Evolutionary conservation across 1,140 invertebrate genomes (phyloP).

Genomic region (Listronotus oregonensis): DNA sequence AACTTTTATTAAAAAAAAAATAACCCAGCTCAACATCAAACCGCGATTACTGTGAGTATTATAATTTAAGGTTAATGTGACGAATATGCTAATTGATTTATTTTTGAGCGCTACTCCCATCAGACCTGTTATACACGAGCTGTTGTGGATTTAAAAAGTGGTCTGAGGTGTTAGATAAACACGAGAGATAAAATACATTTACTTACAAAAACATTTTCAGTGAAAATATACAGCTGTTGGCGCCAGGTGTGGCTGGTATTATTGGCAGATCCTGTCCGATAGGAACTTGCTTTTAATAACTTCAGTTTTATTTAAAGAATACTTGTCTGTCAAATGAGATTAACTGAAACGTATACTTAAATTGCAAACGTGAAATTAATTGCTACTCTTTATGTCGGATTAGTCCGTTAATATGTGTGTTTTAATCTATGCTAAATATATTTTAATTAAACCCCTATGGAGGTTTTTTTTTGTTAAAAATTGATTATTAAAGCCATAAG

Average conservation of each 20-base stretch:
- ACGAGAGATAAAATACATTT: constrained; percentile 44
- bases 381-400: constrained; percentile 17
- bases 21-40: no score
- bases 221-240: constrained; percentile 41
- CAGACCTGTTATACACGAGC: constrained; percentile 33
- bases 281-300: constrained; percentile 30
- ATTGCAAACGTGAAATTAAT: constrained; percentile 22
- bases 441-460: constrained; percentile 18
- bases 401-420: neutral
- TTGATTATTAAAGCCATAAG: no score
- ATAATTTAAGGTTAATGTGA: neutral
- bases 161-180: constrained; percentile 46
- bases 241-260: constrained; percentile 34
- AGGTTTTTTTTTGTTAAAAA: no score
- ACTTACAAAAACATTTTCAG: constrained; percentile 43
- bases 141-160: constrained; percentile 36
- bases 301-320: constrained; percentile 30
- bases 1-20: no score
- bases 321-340: constrained; percentile 21
- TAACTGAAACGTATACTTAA: constrained; percentile 32
- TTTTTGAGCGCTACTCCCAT: constrained; percentile 10
- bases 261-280: constrained; percentile 32
- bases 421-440: constrained; percentile 3
- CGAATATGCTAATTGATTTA: constrained; percentile 22
- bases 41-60: no score